phyloP scores from a whole-genome alignment of 1,140 invertebrate species.

The Trinorchestia longiramus region DNA sequence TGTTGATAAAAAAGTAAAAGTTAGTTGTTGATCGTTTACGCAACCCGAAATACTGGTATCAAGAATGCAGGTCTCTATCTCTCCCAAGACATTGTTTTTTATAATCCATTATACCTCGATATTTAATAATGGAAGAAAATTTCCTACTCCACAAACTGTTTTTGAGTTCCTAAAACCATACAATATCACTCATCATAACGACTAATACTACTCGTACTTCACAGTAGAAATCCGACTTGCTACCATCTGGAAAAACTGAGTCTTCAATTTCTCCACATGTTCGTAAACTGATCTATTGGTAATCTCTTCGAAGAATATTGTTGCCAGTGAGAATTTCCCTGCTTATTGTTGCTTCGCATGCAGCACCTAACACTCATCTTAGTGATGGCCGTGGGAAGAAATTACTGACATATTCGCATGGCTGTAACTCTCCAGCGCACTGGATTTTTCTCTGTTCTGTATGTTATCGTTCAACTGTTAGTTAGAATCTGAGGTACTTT shows the following conservation, averaged over 20 bases:
- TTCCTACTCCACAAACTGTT: background rate
- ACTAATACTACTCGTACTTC: background rate
- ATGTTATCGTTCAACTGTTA: background rate
- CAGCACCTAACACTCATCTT: background rate
- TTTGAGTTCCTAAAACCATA: background rate
- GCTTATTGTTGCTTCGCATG: background rate
- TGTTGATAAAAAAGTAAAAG: no score
- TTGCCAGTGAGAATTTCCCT: background rate
- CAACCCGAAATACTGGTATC: no score
- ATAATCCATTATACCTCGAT: background rate
- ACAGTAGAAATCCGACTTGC: background rate
- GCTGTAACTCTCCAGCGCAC: background rate
- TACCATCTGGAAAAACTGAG: background rate
- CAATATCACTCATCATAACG: background rate
- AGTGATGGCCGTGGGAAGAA: background rate
- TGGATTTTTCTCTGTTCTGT: background rate
- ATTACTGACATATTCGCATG: background rate
- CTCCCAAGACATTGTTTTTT: no score
- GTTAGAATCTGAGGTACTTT: background rate
- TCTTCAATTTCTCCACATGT: constrained; percentile 8
- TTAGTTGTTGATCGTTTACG: no score
- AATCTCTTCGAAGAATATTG: background rate
- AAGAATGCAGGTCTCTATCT: no score
- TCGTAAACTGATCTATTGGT: background rate
- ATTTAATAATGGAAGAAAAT: background rate